Conservation (phyloP, 2,113 vertebrate genomes). For the Isichthys henryi region DNA sequence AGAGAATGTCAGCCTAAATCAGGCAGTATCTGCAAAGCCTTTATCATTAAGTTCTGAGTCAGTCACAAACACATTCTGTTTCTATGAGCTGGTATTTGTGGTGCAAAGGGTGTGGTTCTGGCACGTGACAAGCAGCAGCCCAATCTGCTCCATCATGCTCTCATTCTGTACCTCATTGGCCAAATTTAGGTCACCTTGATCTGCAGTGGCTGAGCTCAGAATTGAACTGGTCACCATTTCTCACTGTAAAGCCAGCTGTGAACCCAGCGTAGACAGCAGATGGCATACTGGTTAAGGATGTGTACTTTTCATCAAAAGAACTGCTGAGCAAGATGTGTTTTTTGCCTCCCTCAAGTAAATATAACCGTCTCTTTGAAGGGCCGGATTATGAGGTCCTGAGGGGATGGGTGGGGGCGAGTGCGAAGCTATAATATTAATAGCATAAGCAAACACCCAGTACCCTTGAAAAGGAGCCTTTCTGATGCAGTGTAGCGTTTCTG, state of each 20-base stretch:
- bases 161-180: not conserved
- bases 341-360: not conserved
- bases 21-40: not conserved
- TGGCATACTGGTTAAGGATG: not conserved
- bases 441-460: not conserved
- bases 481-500: not conserved
- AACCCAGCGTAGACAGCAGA: not conserved
- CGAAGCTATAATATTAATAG: not conserved
- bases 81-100: not conserved
- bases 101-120: not conserved
- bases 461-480: not conserved
- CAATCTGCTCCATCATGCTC: not conserved
- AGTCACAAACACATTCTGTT: not conserved
- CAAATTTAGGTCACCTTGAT: not conserved
- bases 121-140: not conserved
- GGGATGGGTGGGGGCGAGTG: not conserved
- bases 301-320: not conserved
- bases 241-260: not conserved
- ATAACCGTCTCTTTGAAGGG: not conserved
- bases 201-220: not conserved
- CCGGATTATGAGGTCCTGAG: not conserved
- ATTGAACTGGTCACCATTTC: not conserved
- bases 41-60: not conserved
- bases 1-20: not conserved
- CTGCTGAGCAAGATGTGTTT: not conserved